A percentile compares a stretch with the other conserved stretches of the same genome.
phyloP scores from a whole-genome alignment of 2,888 invertebrate species.

The Quadroppia sp. region DNA sequence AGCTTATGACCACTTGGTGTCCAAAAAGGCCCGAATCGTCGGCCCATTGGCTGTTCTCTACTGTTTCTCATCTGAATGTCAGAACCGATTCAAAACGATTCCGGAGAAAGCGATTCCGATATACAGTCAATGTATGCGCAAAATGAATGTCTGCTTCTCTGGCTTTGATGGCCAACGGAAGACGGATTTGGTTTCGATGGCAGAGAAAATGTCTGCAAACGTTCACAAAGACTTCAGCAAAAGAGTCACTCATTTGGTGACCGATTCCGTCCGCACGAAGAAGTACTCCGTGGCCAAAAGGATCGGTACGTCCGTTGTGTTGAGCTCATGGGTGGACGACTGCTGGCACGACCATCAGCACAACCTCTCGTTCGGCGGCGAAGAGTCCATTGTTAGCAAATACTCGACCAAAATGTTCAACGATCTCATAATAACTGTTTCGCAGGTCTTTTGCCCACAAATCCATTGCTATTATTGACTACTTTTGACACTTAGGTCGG shows the following conservation, averaged over 20 bases:
- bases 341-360: slow-evolving; percentile 71
- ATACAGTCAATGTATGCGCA: slow-evolving; percentile 71
- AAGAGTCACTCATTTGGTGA: slow-evolving; percentile 73
- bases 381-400: slow-evolving; percentile 60
- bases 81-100: slow-evolving; percentile 66
- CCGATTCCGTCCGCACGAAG: slow-evolving; percentile 57
- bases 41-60: slow-evolving; percentile 72
- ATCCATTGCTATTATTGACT: background rate
- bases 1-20: slow-evolving; percentile 60
- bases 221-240: slow-evolving; percentile 52
- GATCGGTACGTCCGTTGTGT: slow-evolving; percentile 67
- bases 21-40: slow-evolving; percentile 65
- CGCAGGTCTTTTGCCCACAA: slow-evolving; percentile 58
- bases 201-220: slow-evolving; percentile 54
- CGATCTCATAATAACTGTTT: slow-evolving; percentile 71
- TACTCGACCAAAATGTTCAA: slow-evolving; percentile 68
- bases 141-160: slow-evolving; percentile 51
- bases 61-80: slow-evolving; percentile 57
- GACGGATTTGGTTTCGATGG: slow-evolving; percentile 49
- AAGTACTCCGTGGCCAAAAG: slow-evolving; percentile 62
- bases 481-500: slow-evolving; percentile 53
- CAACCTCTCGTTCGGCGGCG: slow-evolving; percentile 62
- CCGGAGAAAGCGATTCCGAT: slow-evolving; percentile 72
- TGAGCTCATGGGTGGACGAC: slow-evolving; percentile 69
- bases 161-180: slow-evolving; percentile 51